Conservation (phyloP, 2,113 vertebrate species). For the Cyanoderma ruficeps region DNA sequence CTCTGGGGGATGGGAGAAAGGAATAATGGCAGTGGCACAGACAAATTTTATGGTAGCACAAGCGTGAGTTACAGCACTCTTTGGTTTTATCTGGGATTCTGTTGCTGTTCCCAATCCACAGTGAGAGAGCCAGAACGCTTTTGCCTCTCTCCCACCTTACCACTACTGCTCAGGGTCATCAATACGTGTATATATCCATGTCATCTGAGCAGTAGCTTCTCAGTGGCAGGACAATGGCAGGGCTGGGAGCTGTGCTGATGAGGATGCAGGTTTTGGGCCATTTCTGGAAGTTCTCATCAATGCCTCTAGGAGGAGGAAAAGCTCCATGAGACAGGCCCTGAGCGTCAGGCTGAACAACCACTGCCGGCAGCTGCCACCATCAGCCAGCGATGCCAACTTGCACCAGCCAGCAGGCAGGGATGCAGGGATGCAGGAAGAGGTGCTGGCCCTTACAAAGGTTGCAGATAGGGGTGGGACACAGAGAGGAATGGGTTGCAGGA, state of each 20-base stretch:
- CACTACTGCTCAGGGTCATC: not conserved
- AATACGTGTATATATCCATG: not conserved
- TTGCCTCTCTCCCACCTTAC: not conserved
- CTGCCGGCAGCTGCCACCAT: rapidly evolving
- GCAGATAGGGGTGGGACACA: not conserved
- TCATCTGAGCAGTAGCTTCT: not conserved
- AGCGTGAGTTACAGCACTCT: rapidly evolving
- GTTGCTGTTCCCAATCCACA: not conserved
- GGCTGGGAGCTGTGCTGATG: not conserved
- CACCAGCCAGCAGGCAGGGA: not conserved
- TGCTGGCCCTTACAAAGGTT: not conserved
- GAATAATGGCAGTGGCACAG: not conserved
- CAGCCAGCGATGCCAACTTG: not conserved
- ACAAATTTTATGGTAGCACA: not conserved
- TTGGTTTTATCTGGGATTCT: not conserved
- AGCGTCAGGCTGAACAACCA: not conserved
- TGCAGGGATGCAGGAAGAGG: not conserved
- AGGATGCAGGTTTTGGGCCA: not conserved
- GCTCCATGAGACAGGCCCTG: not conserved
- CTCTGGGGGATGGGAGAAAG: constrained; percentile 61
- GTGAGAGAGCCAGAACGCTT: not conserved
- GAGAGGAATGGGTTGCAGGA: not conserved
- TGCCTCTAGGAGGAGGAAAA: constrained; percentile 64
- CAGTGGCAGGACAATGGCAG: not conserved
- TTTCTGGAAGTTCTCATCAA: constrained; percentile 13